phyloP scores from a whole-genome alignment of 2,888 invertebrate genomes.

The Melitaea athalia region DNA sequence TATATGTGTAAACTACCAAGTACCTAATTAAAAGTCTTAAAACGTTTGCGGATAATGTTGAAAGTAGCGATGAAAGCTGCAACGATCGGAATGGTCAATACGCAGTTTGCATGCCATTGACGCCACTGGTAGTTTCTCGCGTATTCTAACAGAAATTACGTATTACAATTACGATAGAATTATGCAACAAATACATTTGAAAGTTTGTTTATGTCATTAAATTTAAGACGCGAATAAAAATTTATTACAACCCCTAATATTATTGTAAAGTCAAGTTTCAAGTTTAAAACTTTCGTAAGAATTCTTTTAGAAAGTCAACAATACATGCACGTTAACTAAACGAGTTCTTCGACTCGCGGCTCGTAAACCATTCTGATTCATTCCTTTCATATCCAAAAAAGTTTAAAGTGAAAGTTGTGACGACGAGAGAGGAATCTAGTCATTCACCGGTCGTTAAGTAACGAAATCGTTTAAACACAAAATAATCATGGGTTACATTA shows the following conservation, averaged over 20 bases:
- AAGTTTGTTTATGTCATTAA: not conserved
- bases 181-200: slow-evolving; percentile 35
- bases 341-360: slow-evolving; percentile 40
- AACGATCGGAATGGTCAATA: slow-evolving; percentile 67
- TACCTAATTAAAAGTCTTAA: slow-evolving; percentile 70
- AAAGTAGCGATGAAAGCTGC: slow-evolving; percentile 78
- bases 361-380: slow-evolving; percentile 45
- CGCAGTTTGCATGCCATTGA: slow-evolving; percentile 55
- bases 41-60: slow-evolving; percentile 60
- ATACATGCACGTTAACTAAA: slow-evolving; percentile 35
- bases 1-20: not conserved
- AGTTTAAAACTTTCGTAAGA: slow-evolving; percentile 28
- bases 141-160: slow-evolving; percentile 42
- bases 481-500: slow-evolving; percentile 47
- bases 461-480: slow-evolving; percentile 63
- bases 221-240: not conserved
- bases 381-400: slow-evolving; percentile 63
- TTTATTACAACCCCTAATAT: slow-evolving; percentile 3
- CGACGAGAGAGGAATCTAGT: slow-evolving; percentile 66
- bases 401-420: slow-evolving; percentile 77
- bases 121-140: slow-evolving; percentile 48
- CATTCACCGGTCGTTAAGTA: slow-evolving; percentile 68
- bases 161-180: slow-evolving; percentile 34
- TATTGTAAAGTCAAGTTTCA: slow-evolving; percentile 14
- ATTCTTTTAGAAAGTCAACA: slow-evolving; percentile 36